A percentile compares a stretch with the other conserved stretches of the same genome.
Conservation (phyloP, 2,888 invertebrate genomes). For the Heliconius sara region DNA sequence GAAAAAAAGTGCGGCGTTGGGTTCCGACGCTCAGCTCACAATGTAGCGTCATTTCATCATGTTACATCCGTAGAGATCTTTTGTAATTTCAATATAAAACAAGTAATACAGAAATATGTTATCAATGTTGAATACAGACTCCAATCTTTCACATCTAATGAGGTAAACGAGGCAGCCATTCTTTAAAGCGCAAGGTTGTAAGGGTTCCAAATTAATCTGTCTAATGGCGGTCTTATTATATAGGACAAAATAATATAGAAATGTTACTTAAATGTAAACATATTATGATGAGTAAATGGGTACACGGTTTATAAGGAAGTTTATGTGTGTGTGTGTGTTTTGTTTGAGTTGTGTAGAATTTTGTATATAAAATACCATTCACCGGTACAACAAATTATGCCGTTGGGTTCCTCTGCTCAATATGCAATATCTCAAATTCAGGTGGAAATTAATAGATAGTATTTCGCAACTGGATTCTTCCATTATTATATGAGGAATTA, state of each 20-base stretch:
- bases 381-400: too few relatives aligned
- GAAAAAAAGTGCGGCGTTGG: too few relatives aligned
- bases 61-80: neutral
- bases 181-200: neutral
- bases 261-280: neutral
- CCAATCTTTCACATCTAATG: conserved; percentile 16
- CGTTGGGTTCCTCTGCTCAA: too few relatives aligned
- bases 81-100: neutral
- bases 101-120: neutral
- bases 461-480: too few relatives aligned
- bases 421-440: too few relatives aligned
- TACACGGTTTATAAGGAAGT: neutral
- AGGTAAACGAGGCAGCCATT: conserved; percentile 19
- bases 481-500: too few relatives aligned
- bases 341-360: neutral
- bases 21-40: too few relatives aligned
- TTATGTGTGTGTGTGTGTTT: neutral
- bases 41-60: too few relatives aligned
- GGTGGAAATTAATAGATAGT: too few relatives aligned
- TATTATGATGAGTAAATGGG: neutral
- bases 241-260: neutral
- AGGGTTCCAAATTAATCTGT: conserved; percentile 18
- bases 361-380: neutral
- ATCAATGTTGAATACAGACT: neutral
- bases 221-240: conserved; percentile 15